Evolutionary conservation across 2,113 vertebrate genomes (phyloP).

Genomic region (Sterrhoptilus dennistouni): DNA sequence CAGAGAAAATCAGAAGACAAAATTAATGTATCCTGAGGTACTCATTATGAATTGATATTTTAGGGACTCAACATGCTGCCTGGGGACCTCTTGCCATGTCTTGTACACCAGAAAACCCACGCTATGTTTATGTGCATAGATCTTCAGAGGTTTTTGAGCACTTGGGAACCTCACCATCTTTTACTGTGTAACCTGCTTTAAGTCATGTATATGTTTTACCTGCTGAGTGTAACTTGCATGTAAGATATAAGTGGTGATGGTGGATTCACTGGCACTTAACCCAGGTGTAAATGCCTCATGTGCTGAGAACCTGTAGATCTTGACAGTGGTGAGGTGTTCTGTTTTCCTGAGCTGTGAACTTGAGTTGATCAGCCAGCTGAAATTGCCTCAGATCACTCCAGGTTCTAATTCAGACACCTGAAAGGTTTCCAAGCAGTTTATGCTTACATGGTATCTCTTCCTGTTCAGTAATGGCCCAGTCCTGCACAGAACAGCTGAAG

Average conservation of each 20-base stretch:
- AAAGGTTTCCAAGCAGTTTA: background rate
- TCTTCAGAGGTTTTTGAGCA: background rate
- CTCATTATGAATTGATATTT: background rate
- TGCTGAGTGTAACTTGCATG: background rate
- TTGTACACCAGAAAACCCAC: background rate
- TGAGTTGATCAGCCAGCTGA: background rate
- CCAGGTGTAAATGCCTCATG: background rate
- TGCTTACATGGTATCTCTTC: background rate
- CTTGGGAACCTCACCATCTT: background rate
- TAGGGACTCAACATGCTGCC: background rate
- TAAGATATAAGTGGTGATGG: background rate
- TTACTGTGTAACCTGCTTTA: background rate
- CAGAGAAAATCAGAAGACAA: background rate
- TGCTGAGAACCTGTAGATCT: background rate
- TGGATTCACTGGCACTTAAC: background rate
- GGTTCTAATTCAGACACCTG: background rate
- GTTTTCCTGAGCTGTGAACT: background rate
- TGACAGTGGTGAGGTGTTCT: background rate
- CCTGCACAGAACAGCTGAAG: background rate
- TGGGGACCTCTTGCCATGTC: background rate
- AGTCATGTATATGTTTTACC: background rate
- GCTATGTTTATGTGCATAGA: background rate
- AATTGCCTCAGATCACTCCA: background rate
- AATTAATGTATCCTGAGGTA: background rate
- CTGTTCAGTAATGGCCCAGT: background rate